These are phyloP conservation scores for Thalpophila matura DNA, from an alignment of 2,888 invertebrate genomes.

Conservation along the genomic window DNA sequence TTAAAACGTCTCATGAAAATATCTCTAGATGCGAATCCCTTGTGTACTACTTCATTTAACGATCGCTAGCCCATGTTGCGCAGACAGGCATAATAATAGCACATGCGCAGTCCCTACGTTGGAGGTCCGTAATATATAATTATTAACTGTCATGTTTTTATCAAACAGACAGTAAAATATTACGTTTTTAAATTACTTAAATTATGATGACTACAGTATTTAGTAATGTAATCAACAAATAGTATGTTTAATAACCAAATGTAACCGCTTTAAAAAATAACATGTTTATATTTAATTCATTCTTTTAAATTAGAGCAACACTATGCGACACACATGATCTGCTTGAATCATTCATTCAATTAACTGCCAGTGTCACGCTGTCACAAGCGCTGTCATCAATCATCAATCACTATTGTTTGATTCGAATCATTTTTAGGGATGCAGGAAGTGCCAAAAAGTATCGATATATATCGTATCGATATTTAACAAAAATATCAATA, in stretches of 20 bases:
- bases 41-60: constrained; percentile 70
- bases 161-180: constrained; percentile 4
- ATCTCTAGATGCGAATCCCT: constrained; percentile 60
- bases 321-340: background rate
- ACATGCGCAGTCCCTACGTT: constrained; percentile 69
- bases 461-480: no score
- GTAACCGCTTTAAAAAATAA: background rate
- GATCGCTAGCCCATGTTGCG: constrained; percentile 77
- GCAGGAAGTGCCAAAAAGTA: no score
- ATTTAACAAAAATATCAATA: no score
- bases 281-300: background rate
- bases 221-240: no score
- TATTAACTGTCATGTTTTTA: constrained; percentile 20
- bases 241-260: no score
- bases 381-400: no score
- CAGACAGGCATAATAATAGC: constrained; percentile 67
- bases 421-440: no score
- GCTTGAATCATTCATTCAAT: constrained; percentile 6
- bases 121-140: constrained; percentile 5
- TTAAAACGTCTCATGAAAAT: background rate
- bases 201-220: background rate
- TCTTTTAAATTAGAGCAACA: constrained; percentile 17
- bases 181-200: background rate
- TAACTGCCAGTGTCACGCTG: constrained; percentile 21
- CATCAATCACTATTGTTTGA: no score